Conservation (phyloP, 2,888 invertebrate species). For the Clepsis dumicolana region DNA sequence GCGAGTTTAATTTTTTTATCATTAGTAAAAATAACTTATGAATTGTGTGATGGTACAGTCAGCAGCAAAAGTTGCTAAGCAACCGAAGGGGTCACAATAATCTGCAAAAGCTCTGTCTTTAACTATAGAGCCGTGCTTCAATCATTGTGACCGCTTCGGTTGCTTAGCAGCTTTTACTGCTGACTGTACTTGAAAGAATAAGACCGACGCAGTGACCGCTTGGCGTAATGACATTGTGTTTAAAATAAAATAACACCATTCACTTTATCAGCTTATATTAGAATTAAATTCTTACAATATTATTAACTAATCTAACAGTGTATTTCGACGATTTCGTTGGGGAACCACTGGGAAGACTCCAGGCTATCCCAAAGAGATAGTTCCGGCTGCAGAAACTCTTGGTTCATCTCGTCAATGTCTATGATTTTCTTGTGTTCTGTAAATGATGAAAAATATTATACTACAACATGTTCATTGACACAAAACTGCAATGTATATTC, state of each 20-base stretch:
- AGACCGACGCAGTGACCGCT: too few species aligned
- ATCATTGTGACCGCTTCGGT: too few species aligned
- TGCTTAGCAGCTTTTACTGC: too few species aligned
- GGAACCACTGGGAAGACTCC: slow-evolving; percentile 94
- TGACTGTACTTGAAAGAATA: too few species aligned
- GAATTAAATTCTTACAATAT: slow-evolving; percentile 32
- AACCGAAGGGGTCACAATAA: too few species aligned
- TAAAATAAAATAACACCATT: slow-evolving; percentile 8
- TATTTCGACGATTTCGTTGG: slow-evolving; percentile 90
- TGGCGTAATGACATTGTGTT: too few species aligned
- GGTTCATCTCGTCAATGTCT: slow-evolving; percentile 92
- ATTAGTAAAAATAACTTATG: too few species aligned
- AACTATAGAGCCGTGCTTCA: too few species aligned
- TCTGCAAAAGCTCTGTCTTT: too few species aligned
- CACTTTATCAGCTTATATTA: slow-evolving; percentile 3
- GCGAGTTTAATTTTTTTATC: background rate
- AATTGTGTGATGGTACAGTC: too few species aligned
- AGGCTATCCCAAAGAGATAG: slow-evolving; percentile 92
- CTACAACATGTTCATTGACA: background rate
- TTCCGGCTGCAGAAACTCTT: slow-evolving; percentile 91
- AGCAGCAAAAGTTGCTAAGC: too few species aligned
- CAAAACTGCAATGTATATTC: too few species aligned
- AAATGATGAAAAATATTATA: slow-evolving; percentile 52
- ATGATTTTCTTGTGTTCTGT: slow-evolving; percentile 91
- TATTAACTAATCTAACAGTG: slow-evolving; percentile 50